Conservation (phyloP, 2,888 invertebrate species). For the Drosophila aldrichi region DNA sequence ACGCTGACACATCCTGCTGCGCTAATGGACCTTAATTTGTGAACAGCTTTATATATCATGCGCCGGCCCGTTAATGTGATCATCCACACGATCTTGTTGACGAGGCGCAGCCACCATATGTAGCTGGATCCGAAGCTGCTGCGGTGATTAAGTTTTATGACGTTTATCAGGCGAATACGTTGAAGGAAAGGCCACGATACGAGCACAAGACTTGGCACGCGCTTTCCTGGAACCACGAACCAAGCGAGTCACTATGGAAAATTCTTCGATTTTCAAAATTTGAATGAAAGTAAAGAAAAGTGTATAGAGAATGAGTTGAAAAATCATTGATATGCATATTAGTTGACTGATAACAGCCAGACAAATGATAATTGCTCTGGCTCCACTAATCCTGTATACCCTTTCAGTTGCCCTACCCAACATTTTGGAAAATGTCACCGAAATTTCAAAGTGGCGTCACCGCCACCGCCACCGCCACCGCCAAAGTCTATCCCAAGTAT, state of each 20-base stretch:
- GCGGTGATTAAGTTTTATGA: slow-evolving; percentile 73
- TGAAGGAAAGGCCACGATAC: slow-evolving; percentile 37
- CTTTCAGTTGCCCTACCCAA: slow-evolving; percentile 38
- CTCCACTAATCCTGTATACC: slow-evolving; percentile 79
- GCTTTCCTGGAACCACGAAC: slow-evolving; percentile 60
- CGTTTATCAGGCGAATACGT: slow-evolving; percentile 55
- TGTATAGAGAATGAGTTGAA: slow-evolving; percentile 2
- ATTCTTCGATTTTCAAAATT: slow-evolving; percentile 2
- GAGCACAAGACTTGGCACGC: slow-evolving; percentile 57
- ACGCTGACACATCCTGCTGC: slow-evolving; percentile 82
- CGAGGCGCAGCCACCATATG: slow-evolving; percentile 27
- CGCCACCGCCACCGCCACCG: slow-evolving; percentile 65
- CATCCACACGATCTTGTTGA: slow-evolving; percentile 76
- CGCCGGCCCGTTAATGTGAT: slow-evolving; percentile 77
- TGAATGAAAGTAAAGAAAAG: slow-evolving; percentile 45
- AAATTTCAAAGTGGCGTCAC: slow-evolving; percentile 74
- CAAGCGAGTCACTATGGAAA: slow-evolving; percentile 7
- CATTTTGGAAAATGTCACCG: slow-evolving; percentile 59
- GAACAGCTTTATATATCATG: slow-evolving; percentile 82
- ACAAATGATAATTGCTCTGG: slow-evolving; percentile 83
- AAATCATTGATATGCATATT: slow-evolving; percentile 30
- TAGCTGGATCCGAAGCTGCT: slow-evolving; percentile 20
- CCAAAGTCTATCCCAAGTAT: slow-evolving; percentile 38
- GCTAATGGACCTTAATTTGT: slow-evolving; percentile 84
- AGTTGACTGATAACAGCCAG: slow-evolving; percentile 62